These are phyloP conservation scores for Tipula vernalis DNA, from an alignment of 2,888 invertebrate genomes.

Conservation along the genomic window DNA sequence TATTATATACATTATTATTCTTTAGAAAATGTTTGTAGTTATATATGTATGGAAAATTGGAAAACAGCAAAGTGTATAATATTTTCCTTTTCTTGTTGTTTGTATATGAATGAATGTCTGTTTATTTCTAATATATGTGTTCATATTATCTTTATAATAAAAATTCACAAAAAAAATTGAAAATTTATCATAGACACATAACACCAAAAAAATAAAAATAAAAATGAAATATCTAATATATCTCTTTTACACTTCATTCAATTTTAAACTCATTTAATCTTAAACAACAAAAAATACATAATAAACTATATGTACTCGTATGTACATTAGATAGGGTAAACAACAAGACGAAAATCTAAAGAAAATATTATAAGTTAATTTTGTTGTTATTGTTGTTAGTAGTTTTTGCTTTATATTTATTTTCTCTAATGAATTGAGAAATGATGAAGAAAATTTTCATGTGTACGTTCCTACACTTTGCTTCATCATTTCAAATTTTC, in stretches of 20 bases:
- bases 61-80: not conserved
- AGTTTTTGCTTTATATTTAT: not conserved
- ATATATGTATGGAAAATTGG: not conserved
- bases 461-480: not conserved
- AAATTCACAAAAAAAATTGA: not conserved
- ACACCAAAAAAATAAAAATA: not conserved
- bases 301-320: not conserved
- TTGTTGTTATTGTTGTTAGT: not conserved
- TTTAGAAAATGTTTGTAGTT: not conserved
- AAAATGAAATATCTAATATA: not conserved
- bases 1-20: not conserved
- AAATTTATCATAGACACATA: slow-evolving; percentile 4
- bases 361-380: not conserved
- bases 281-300: not conserved
- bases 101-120: not conserved
- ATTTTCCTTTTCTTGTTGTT: not conserved
- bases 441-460: not conserved
- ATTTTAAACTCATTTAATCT: not conserved
- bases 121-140: not conserved
- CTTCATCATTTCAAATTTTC: not conserved
- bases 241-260: slow-evolving; percentile 4
- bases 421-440: not conserved
- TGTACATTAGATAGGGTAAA: not conserved
- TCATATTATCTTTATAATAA: not conserved
- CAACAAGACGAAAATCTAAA: not conserved